Base-by-base conservation (phyloP, 2,888 invertebrate genomes). In the Drosophila affinis region DNA sequence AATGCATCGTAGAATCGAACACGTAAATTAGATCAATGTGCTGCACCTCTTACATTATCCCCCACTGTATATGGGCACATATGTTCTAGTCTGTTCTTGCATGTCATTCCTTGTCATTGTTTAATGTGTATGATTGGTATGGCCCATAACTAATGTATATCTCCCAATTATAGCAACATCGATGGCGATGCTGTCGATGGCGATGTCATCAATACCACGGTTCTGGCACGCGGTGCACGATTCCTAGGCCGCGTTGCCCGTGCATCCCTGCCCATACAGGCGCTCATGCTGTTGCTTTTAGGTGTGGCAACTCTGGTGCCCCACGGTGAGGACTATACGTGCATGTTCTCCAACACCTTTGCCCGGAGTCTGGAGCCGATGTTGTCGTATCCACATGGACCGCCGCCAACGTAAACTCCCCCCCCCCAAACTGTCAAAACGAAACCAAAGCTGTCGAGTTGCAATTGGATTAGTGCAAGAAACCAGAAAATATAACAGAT, bases 251-350 rank as follows among this genome's bases (percentile, higher is more conserved):
- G 98, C 89, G 98, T 98, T 81, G 95, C 98, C 78, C 94, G 98
- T 91, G 97, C 98, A 61, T 97, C 98, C 24, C 94, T 98, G 79
- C 98, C 98, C 59, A 96, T 99, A 76, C 98, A 99, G 93, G 97
- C 98, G 73, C 93, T 99, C 88, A 96, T 99, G 93, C 94, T 99
- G 86, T 94, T 99, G 72, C 94, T 99, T 87, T 94, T 99, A 89
- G 98, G 98, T 67, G 96, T 98, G 70, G 98, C 98, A 58, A 96
- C 98, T 59, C 94, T 99, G 84, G 96, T 99, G 60, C 95, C 96
- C 92, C 95, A 96, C 77, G 96, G 97, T 92, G 95, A 96, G 88
- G 97, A 97, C 90, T 96, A 96, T 92, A 95, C 95, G 75, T 97
- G 98, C 92, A 96, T 96, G 92, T 94, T 98, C 90, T 94, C 96